These are phyloP conservation scores for Pseudomyrmex flavicornis DNA, from an alignment of 1,140 invertebrate genomes.

Conservation along the genomic window DNA sequence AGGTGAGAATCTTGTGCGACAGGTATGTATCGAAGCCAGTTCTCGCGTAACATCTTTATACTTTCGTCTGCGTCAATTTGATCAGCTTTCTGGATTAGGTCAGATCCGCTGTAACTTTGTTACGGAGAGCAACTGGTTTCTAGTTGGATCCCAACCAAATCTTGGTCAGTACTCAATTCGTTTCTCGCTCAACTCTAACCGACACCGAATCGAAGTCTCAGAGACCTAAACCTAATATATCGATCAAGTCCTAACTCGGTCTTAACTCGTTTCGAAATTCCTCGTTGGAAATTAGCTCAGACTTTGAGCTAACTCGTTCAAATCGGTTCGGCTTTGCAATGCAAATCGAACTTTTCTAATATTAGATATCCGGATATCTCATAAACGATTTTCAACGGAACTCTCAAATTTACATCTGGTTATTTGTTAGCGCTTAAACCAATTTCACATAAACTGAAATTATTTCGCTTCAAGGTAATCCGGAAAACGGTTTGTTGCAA, in stretches of 20 bases:
- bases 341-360: slow-evolving; percentile 22
- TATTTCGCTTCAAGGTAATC: slow-evolving; percentile 9
- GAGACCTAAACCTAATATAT: slow-evolving; percentile 45
- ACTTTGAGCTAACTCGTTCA: slow-evolving; percentile 23
- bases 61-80: neutral
- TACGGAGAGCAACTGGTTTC: slow-evolving; percentile 33
- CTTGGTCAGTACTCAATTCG: slow-evolving; percentile 33
- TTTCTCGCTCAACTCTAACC: slow-evolving; percentile 43
- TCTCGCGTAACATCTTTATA: neutral
- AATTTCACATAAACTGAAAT: slow-evolving; percentile 17
- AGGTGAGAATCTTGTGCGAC: too few relatives aligned
- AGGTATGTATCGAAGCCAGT: neutral
- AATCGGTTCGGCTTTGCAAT: slow-evolving; percentile 9
- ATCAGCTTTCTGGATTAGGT: slow-evolving; percentile 19
- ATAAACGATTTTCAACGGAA: slow-evolving; percentile 17
- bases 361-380: slow-evolving; percentile 14
- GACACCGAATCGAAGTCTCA: slow-evolving; percentile 25
- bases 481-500: neutral
- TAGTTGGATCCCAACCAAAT: slow-evolving; percentile 48
- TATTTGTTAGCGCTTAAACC: slow-evolving; percentile 15
- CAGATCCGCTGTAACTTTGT: slow-evolving; percentile 24
- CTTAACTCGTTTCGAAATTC: slow-evolving; percentile 48
- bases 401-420: neutral
- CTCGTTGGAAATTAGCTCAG: neutral
- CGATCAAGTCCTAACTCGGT: slow-evolving; percentile 34